Percentiles rank a stretch among this genome's conserved stretches.
Conservation (phyloP, 2,113 vertebrate species). For the Tyto alba region DNA sequence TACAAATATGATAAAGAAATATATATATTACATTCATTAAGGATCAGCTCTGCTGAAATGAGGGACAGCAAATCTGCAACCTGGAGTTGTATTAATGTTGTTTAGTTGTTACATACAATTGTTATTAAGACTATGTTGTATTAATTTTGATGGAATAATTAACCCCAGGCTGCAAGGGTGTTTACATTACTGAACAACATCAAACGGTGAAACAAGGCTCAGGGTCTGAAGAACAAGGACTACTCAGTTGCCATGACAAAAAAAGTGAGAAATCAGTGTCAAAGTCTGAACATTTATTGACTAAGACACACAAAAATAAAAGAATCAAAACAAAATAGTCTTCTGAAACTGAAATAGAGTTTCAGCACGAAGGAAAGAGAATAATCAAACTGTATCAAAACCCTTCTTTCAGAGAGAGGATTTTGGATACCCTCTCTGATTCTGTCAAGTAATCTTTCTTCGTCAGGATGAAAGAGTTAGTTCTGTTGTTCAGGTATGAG, state of each 20-base stretch:
- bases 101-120: not conserved
- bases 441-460: slow-evolving; percentile 42
- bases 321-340: slow-evolving; percentile 42
- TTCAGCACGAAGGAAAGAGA: slow-evolving; percentile 5
- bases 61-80: not conserved
- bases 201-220: not conserved
- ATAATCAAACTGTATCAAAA: slow-evolving; percentile 40
- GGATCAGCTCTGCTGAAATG: not conserved
- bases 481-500: slow-evolving; percentile 52
- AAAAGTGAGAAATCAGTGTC: not conserved
- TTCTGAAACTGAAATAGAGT: slow-evolving; percentile 48
- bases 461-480: slow-evolving; percentile 19
- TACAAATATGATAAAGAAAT: not conserved
- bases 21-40: rapidly evolving
- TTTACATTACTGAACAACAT: not conserved
- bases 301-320: slow-evolving; percentile 20
- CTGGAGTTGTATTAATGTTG: not conserved
- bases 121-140: not conserved
- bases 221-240: not conserved
- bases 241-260: not conserved
- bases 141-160: not conserved
- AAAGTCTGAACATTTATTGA: slow-evolving; percentile 32
- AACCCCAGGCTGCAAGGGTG: not conserved
- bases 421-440: slow-evolving; percentile 46
- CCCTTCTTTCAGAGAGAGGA: not conserved